A percentile compares a stretch with the other conserved stretches of the same genome.
Conservation (phyloP, 2,113 vertebrate species). For the Heloderma charlesbogerti region DNA sequence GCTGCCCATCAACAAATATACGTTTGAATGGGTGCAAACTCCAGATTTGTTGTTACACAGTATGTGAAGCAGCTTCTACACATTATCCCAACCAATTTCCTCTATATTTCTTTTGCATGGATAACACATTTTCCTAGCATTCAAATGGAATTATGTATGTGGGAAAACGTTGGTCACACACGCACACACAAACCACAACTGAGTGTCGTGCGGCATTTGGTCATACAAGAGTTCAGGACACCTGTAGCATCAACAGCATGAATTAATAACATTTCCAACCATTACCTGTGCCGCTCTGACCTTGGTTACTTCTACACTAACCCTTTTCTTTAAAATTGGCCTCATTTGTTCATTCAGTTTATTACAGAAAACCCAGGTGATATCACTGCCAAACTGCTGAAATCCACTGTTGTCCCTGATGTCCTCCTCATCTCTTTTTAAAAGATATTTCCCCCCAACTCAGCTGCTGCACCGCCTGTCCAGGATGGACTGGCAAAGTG, state of each 20-base stretch:
- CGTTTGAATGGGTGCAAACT: neutral
- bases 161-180: neutral
- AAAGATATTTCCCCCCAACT: no score
- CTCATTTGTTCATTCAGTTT: neutral
- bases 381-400: no score
- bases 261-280: no score
- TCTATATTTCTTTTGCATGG: neutral
- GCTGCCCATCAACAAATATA: neutral
- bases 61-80: neutral
- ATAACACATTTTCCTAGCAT: neutral
- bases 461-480: no score
- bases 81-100: neutral
- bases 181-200: neutral
- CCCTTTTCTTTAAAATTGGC: neutral
- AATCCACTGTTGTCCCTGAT: no score
- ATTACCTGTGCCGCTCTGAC: neutral
- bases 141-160: neutral
- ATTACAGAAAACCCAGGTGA: neutral
- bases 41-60: neutral
- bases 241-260: neutral
- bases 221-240: neutral
- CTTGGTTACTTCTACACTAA: neutral
- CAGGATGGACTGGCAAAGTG: no score
- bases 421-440: no score
- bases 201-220: neutral